These are phyloP conservation scores for Psix sp. DNA, from an alignment of 1,140 invertebrate genomes.

Conservation along the genomic window DNA sequence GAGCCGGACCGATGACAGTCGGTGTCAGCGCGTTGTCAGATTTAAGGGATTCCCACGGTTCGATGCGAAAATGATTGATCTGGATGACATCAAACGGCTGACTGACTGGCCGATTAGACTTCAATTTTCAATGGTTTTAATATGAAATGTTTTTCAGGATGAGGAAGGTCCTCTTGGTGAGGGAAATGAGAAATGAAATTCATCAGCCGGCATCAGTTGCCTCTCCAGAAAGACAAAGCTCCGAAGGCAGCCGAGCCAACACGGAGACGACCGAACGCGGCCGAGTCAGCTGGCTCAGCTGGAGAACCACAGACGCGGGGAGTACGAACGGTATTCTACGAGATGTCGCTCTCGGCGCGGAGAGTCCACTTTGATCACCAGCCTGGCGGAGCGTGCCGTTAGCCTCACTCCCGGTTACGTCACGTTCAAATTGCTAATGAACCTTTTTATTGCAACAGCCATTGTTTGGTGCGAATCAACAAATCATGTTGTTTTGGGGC, in stretches of 20 bases:
- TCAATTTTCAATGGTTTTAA: background rate
- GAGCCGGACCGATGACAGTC: constrained; percentile 11
- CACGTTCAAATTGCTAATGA: too few relatives aligned
- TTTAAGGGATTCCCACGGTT: constrained; percentile 7
- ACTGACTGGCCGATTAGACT: background rate
- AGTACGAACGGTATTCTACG: background rate
- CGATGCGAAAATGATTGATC: background rate
- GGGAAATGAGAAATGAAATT: constrained; percentile 11
- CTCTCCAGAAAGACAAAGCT: constrained; percentile 36
- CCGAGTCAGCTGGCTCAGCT: constrained; percentile 31
- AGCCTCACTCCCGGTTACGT: too few relatives aligned
- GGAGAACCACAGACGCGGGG: constrained; percentile 1
- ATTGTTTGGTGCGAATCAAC: too few relatives aligned
- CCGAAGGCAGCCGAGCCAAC: constrained; percentile 12
- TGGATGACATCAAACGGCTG: background rate
- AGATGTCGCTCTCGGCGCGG: constrained; percentile 8
- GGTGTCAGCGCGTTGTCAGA: background rate
- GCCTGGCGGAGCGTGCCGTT: too few relatives aligned
- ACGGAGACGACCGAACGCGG: constrained; percentile 3
- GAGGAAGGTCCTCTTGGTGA: background rate
- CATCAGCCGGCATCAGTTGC: constrained; percentile 25
- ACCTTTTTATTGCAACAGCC: too few relatives aligned
- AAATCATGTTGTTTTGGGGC: too few relatives aligned
- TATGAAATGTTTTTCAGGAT: background rate
- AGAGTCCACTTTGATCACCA: background rate